Evolutionary conservation across 2,797 vertebrate species (phyloP).

Genomic region (Myotis planiceps): DNA sequence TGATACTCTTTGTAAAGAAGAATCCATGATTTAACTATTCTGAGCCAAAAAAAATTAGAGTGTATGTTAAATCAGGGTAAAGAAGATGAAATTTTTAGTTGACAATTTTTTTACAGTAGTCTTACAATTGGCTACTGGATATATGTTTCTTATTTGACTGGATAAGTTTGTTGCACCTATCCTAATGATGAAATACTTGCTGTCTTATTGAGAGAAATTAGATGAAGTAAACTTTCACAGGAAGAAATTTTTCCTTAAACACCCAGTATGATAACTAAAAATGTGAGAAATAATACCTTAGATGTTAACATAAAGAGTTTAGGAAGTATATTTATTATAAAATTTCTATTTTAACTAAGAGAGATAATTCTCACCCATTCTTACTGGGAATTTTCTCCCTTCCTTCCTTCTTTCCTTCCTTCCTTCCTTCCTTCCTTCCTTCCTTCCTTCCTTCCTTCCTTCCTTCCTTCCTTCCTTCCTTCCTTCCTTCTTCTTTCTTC

Average conservation of each 20-base stretch:
- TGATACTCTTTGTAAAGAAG: neutral
- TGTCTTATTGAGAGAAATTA: neutral
- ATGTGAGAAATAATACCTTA: neutral
- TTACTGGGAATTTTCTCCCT: neutral
- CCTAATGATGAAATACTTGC: neutral
- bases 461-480: no score
- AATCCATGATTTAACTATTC: neutral
- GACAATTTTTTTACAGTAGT: neutral
- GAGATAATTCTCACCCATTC: neutral
- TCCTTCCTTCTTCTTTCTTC: no score
- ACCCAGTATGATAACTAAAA: neutral
- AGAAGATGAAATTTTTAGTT: neutral
- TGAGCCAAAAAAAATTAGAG: neutral
- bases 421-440: no score
- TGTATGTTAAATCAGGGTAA: neutral
- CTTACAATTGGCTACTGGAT: neutral
- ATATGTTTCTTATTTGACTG: neutral
- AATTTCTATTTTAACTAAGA: neutral
- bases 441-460: no score
- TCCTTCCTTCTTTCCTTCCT: neutral
- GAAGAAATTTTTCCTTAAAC: neutral
- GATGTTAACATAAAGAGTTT: neutral
- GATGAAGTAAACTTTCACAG: neutral
- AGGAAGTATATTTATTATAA: neutral
- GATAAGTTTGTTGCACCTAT: rapidly evolving